These are phyloP conservation scores for Eubucco bourcierii DNA, from an alignment of 2,113 vertebrate genomes.

Conservation along the genomic window DNA sequence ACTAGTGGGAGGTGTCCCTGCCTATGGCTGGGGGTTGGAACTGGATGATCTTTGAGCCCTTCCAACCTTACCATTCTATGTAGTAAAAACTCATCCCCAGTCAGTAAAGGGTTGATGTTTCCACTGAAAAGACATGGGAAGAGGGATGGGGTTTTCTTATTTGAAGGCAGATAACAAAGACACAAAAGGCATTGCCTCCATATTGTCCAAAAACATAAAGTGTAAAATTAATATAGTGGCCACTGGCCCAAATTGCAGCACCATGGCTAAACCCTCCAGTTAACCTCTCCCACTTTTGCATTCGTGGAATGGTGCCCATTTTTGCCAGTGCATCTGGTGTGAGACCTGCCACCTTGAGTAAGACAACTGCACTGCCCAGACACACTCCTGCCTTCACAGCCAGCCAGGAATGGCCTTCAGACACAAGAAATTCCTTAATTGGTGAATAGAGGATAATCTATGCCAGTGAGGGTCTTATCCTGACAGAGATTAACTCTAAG, in stretches of 20 bases:
- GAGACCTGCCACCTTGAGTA: neutral
- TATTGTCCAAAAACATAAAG: neutral
- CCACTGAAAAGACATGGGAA: neutral
- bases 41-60: too few species aligned
- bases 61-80: too few species aligned
- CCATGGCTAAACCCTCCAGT: neutral
- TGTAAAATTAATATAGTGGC: neutral
- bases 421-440: neutral
- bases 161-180: neutral
- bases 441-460: neutral
- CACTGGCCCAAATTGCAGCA: neutral
- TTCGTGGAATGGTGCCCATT: accelerated
- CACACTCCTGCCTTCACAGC: neutral
- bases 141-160: neutral
- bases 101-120: neutral
- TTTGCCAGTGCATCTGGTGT: neutral
- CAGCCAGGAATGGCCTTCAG: neutral
- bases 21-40: too few species aligned
- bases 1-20: too few species aligned
- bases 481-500: constrained; percentile 21
- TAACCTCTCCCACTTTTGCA: neutral
- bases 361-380: neutral
- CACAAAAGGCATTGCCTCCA: neutral
- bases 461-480: neutral
- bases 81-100: neutral